Evolutionary conservation across 2,888 invertebrate genomes (phyloP), one percentile per base, ranked within the genome.

Genomic region (Tyria jacobaeae): DNA sequence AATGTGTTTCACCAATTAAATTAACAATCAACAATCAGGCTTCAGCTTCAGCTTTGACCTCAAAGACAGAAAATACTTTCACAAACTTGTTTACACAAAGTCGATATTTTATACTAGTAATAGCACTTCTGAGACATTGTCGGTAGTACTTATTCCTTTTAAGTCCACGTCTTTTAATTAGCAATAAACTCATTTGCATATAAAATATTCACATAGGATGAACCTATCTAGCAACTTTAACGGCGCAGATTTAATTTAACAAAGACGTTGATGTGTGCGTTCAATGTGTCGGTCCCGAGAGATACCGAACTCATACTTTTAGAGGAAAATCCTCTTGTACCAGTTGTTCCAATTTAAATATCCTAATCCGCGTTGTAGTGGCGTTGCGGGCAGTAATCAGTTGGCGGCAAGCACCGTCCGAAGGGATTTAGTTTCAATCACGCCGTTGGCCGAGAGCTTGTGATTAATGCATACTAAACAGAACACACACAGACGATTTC

Each of bases 391-490:
- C 86, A 83, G 90, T 88, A 91, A 91, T 91, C 91, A 91, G 89
- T 83, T 81, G 86, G 75, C 80, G 83, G 85, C 82, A 78, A 85
- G 80, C 82, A 84, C 78, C 82, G 80, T 86, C 86, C 87, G 80
- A 74, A 74, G 87, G 91, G 92, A 91, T 92, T 91, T 89, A 89
- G 89, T 92, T 92, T 92, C 92, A 93, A 92, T 93, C 92, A 92
- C 84, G 90, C 76, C 71, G 83, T 80, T 84, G 85, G 82, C 76
- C 85, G 82, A 83, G 79, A 81, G 85, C 81, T 82, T 81, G 82
- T 91, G 90, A 92, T 92, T 92, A 92, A 93, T 93, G 92, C 92
- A 92, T 92, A 92, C 92, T 91, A 92, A 92, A 89, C 88, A 92
- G 90, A 82, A 73, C 78, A 83, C 81, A 84, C 83, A 81, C 76